Evolutionary conservation across 2,888 invertebrate genomes (phyloP).

Genomic region (Dynastes grantii): DNA sequence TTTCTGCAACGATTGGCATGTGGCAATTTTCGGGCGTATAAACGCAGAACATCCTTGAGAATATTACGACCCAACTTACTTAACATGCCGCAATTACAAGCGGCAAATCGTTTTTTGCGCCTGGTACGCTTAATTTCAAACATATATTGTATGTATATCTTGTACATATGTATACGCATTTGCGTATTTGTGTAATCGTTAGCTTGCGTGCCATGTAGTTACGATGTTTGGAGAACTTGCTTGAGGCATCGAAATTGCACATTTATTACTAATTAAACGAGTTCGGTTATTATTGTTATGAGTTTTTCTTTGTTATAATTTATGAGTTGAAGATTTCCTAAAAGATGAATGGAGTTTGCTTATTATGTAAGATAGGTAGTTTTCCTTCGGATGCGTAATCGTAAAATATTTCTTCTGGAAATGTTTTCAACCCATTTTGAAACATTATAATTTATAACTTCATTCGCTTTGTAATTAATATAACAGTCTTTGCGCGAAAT

Average conservation of each 20-base stretch:
- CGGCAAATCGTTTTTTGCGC: neutral
- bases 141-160: too few species aligned
- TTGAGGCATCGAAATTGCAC: neutral
- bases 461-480: too few species aligned
- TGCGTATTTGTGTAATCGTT: too few species aligned
- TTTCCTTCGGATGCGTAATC: too few species aligned
- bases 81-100: slow-evolving; percentile 24
- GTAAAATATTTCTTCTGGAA: too few species aligned
- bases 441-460: too few species aligned
- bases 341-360: too few species aligned
- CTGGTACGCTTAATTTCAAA: neutral
- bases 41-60: slow-evolving; percentile 1
- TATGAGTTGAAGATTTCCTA: too few species aligned
- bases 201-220: neutral
- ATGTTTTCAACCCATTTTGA: too few species aligned
- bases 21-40: slow-evolving; percentile 4
- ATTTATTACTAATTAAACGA: neutral
- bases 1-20: slow-evolving; percentile 8
- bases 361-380: too few species aligned
- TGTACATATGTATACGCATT: too few species aligned
- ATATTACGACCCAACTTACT: slow-evolving; percentile 11
- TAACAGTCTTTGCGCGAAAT: too few species aligned
- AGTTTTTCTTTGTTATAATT: neutral
- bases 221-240: neutral
- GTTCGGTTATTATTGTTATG: neutral